Evolutionary conservation across 2,113 vertebrate species (phyloP).

Genomic region (Platichthys flesus): DNA sequence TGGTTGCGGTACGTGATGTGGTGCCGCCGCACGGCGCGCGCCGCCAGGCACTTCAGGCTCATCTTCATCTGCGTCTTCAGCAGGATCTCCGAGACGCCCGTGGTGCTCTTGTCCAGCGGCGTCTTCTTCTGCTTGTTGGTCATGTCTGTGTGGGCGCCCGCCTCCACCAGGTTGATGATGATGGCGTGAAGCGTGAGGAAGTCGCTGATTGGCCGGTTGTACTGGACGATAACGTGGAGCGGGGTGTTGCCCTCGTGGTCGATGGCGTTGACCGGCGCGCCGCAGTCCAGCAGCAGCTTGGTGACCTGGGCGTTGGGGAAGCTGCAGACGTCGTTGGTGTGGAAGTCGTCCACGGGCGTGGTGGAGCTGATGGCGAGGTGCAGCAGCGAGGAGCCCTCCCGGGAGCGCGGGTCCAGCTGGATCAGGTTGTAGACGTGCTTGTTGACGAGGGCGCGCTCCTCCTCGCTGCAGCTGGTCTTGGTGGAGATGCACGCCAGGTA

Average conservation of each 20-base stretch:
- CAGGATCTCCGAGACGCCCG: slow-evolving; percentile 96
- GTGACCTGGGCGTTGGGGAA: slow-evolving; percentile 95
- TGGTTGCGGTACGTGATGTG: slow-evolving; percentile 95
- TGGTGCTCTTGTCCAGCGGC: slow-evolving; percentile 96
- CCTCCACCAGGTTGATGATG: slow-evolving; percentile 96
- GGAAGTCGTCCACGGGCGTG: slow-evolving; percentile 96
- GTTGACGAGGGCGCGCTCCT: slow-evolving; percentile 90
- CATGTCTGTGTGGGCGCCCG: slow-evolving; percentile 97
- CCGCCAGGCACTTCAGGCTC: slow-evolving; percentile 99
- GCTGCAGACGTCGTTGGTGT: slow-evolving; percentile 97
- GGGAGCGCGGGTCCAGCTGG: slow-evolving; percentile 91
- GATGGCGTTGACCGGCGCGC: slow-evolving; percentile 90
- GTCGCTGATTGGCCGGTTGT: slow-evolving; percentile 99
- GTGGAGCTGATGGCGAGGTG: slow-evolving; percentile 94
- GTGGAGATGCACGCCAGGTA: slow-evolving; percentile 97
- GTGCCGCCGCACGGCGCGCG: slow-evolving; percentile 92
- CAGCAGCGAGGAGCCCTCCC: slow-evolving; percentile 90
- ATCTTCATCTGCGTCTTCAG: slow-evolving; percentile 99
- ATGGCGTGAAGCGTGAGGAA: slow-evolving; percentile 97
- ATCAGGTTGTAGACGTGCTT: slow-evolving; percentile 96
- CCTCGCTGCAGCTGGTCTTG: slow-evolving; percentile 89
- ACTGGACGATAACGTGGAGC: slow-evolving; percentile 96
- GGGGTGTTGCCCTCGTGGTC: slow-evolving; percentile 95
- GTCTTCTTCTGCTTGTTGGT: slow-evolving; percentile 98
- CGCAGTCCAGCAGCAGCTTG: slow-evolving; percentile 94